phyloP scores from a whole-genome alignment of 2,113 vertebrate genomes.

The Orcinus orca region DNA sequence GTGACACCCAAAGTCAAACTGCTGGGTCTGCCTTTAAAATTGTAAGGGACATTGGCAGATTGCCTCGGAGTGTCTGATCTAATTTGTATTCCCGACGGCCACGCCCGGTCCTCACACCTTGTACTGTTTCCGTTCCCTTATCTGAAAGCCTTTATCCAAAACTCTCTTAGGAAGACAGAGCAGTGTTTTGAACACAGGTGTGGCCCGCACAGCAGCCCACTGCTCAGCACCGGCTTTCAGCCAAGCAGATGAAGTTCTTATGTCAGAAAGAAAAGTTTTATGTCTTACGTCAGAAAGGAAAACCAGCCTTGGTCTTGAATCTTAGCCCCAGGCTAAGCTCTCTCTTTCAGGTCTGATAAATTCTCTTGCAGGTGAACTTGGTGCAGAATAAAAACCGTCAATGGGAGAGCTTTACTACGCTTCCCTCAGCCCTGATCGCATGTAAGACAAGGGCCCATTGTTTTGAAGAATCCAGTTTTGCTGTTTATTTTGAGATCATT shows the following conservation, averaged over 20 bases:
- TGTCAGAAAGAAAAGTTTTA: not conserved
- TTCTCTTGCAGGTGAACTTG: not conserved
- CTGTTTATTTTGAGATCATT: not conserved
- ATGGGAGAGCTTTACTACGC: rapidly evolving
- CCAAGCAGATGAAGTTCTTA: not conserved
- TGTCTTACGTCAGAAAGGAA: not conserved
- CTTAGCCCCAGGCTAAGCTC: not conserved
- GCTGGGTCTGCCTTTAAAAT: not conserved
- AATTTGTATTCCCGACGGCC: not conserved
- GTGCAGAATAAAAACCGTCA: not conserved
- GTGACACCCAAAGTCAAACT: not conserved
- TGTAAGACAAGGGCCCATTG: not conserved
- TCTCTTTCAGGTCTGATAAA: too few species aligned
- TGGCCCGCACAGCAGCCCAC: rapidly evolving
- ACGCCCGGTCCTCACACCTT: rapidly evolving
- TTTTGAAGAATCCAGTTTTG: not conserved
- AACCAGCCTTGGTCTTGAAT: not conserved
- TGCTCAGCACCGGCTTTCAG: not conserved
- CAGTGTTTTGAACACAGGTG: not conserved
- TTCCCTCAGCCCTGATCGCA: not conserved
- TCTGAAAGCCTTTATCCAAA: not conserved
- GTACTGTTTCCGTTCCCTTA: not conserved
- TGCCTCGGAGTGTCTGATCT: not conserved
- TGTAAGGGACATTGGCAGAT: not conserved
- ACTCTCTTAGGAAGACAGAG: not conserved